Evolutionary conservation across 1,140 invertebrate genomes (phyloP), one percentile per base, ranked within the genome.

Genomic region (Drosophila sproati): DNA sequence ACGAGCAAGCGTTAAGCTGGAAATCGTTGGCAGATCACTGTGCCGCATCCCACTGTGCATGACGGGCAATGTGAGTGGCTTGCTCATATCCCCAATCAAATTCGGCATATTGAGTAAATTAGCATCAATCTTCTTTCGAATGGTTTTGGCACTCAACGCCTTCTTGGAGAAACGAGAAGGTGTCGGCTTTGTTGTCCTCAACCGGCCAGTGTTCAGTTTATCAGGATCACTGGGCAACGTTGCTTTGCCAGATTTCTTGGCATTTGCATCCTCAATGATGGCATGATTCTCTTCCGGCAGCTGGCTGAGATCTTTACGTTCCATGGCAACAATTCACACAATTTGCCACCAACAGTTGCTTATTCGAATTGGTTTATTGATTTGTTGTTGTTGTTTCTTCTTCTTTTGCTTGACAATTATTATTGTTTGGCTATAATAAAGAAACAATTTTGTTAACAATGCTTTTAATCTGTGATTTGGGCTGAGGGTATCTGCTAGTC

Each of bases 1-100:
- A 0, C 91, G 88, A 0, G 95, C 95, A 43, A 98, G 93, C 0
- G 97, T 98, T 6, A 95, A 93, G 3, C 94, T 77, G 3, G 95
- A 94, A 47, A 99, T 98, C 7, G 95, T 95, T 82, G 97, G 98
- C 1, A 99, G 93, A 92, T 98, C 98, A 7, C 95, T 93, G 92
- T 99, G 97, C 67, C 95, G 95, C 0, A 96, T 96, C 2, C 80
- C 85, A 0, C 39, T 45, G 2, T 55, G 8, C 12, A 98, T 93
- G 3, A 98, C 93, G 0, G 98, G 98, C 39, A 99, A 92, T 0
- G 95, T 93, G 78, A 96, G 98, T 0, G 95, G 94, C 83, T 95
- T 94, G 28, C 95, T 95, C 88, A 97, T 96, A 86, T 98, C 97
- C 0, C 97, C 97, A 50, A 97, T 98, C 1, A 98, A 92, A 5